A percentile compares a stretch with the other conserved stretches of the same genome.
These are phyloP conservation scores for Siphamia tubifer DNA, from an alignment of 2,113 vertebrate genomes.

Conservation along the genomic window DNA sequence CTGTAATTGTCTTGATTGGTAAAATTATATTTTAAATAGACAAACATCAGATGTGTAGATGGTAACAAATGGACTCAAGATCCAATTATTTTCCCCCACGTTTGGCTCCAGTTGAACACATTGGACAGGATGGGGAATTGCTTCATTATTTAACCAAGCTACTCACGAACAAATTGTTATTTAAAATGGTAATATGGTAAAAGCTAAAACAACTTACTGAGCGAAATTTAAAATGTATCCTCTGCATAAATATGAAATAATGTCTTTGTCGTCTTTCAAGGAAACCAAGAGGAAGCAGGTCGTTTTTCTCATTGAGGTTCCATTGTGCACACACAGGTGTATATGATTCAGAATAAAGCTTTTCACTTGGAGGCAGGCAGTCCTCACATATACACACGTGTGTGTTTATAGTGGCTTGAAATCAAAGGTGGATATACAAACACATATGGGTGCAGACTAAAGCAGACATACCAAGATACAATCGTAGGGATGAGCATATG, in stretches of 20 bases:
- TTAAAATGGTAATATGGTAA: no score
- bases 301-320: background rate
- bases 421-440: background rate
- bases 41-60: no score
- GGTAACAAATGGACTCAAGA: no score
- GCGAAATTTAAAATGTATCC: background rate
- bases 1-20: no score
- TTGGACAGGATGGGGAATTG: no score
- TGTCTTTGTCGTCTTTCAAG: background rate
- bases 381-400: conserved; percentile 2
- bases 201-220: background rate
- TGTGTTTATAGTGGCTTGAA: conserved; percentile 15
- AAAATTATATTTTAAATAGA: no score
- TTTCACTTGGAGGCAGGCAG: background rate
- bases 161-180: no score
- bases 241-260: background rate
- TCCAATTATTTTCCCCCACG: no score
- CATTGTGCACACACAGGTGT: conserved; percentile 7
- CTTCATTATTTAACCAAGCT: no score
- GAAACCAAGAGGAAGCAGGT: background rate
- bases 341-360: conserved; percentile 13
- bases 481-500: background rate
- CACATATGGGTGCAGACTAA: background rate
- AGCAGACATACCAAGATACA: background rate
- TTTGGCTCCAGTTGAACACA: no score